A percentile compares a stretch with the other conserved stretches of the same genome.
Evolutionary conservation across 2,888 invertebrate genomes (phyloP).

Genomic region (Eudasyphora cyanicolor): DNA sequence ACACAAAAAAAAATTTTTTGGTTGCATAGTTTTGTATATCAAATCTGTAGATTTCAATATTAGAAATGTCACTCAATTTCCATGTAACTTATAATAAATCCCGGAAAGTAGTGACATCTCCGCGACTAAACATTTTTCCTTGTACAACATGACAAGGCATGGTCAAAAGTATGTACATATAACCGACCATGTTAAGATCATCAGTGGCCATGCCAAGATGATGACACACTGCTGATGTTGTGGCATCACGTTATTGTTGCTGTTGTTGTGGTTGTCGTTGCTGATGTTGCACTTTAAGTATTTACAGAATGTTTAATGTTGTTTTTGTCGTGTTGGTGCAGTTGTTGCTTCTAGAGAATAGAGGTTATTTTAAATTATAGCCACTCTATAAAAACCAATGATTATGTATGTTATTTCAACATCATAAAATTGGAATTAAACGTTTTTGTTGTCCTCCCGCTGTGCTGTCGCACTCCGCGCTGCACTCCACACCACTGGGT

Average conservation of each 20-base stretch:
- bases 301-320: constrained; percentile 50
- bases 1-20: too few relatives aligned
- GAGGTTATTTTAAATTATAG: constrained; percentile 63
- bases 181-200: background rate
- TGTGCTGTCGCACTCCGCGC: background rate
- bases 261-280: background rate
- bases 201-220: constrained; percentile 15
- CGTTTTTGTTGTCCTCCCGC: constrained; percentile 1
- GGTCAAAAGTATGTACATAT: background rate
- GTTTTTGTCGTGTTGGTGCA: background rate
- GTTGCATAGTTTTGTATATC: too few relatives aligned
- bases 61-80: background rate
- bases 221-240: constrained; percentile 14
- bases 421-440: constrained; percentile 61
- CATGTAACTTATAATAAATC: background rate
- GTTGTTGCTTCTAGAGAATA: constrained; percentile 40
- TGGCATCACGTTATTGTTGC: constrained; percentile 18
- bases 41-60: too few relatives aligned
- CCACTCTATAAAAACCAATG: constrained; percentile 59
- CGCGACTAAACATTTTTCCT: background rate
- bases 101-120: background rate
- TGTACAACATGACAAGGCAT: constrained; percentile 20
- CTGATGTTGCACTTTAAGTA: constrained; percentile 16
- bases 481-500: too few relatives aligned
- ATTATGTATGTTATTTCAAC: constrained; percentile 63